Percentiles rank a stretch among this genome's conserved stretches.
These are phyloP conservation scores for Drosophila buzzatii DNA, from an alignment of 2,888 invertebrate genomes.

Conservation along the genomic window DNA sequence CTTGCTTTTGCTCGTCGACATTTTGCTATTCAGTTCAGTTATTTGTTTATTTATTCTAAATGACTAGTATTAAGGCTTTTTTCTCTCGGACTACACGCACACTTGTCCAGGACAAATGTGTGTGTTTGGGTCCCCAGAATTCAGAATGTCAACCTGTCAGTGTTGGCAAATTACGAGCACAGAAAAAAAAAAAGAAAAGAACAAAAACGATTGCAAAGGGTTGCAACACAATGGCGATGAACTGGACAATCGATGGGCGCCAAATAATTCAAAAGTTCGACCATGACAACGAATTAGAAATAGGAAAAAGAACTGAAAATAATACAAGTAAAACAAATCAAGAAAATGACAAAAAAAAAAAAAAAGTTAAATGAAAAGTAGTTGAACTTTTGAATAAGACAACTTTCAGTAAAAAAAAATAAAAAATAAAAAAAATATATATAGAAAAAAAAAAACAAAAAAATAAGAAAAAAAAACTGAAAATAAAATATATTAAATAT, in stretches of 20 bases:
- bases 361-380: no score
- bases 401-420: no score
- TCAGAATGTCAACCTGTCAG: slow-evolving; percentile 33
- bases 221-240: slow-evolving; percentile 1
- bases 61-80: slow-evolving; percentile 1
- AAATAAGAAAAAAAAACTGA: no score
- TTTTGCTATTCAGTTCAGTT: not conserved
- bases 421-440: no score
- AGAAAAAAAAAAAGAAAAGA: not conserved
- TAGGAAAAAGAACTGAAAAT: no score
- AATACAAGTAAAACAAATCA: no score
- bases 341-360: no score
- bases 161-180: slow-evolving; percentile 19
- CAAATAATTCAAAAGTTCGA: not conserved
- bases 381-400: no score
- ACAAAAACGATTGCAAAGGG: not conserved
- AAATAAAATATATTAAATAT: no score
- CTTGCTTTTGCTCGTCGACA: slow-evolving; percentile 16
- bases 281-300: no score
- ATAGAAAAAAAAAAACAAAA: no score
- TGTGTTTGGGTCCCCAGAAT: slow-evolving; percentile 12
- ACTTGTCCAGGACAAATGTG: slow-evolving; percentile 14
- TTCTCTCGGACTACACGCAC: slow-evolving; percentile 13
- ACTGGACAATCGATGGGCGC: slow-evolving; percentile 9
- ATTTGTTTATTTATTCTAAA: slow-evolving; percentile 1